Base-by-base conservation (phyloP, 2,888 invertebrate genomes). In the Periphyllus acericola region DNA sequence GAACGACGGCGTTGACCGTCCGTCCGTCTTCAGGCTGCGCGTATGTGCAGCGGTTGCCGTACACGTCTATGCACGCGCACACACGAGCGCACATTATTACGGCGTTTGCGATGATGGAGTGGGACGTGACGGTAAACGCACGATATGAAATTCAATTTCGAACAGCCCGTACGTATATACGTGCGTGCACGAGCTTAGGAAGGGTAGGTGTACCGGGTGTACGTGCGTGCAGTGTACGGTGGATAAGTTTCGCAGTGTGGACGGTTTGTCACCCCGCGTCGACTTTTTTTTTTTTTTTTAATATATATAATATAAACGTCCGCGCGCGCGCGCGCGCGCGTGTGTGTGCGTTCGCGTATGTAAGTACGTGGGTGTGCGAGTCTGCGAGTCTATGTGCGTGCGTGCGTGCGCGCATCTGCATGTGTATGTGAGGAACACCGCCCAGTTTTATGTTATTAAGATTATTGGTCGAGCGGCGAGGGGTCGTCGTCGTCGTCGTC, bases 391-490 rank as follows among this genome's bases (percentile, higher is more conserved):
- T 34, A 52, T 11, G 36, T 19, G 19, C 32, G 52, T 46, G 4
- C 25, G 80, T 52, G 60, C n/a, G 79, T 89, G 79, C 17, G 80
- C 14, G 75, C 9, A 71, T 74, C 84, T 55, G 79, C 36, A 85
- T 60, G 68, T 34, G 87, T 68, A 87, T 34, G 87, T 80, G 72
- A 4, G 72, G 72, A 78, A 52, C 71, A 71, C 78, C 89, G 68
- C 72, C 76, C 83, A 74, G 82, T 85, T 87, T 78, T 83, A 72
- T 71, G 83, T 76, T 82, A 75, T 85, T 83, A 87, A 89, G 81
- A 82, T 81, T 87, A 81, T 80, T 74, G 86, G 86, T 74, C 89
- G 85, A 75, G 34, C 74, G 83, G 60, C 60, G 83, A 36, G n/a
- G 72, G 60, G 72, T 72, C 34, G 83, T 52, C 83, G 72, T 52